These are phyloP conservation scores for Cheilinus undulatus DNA, from an alignment of 2,113 vertebrate species.

Conservation along the genomic window DNA sequence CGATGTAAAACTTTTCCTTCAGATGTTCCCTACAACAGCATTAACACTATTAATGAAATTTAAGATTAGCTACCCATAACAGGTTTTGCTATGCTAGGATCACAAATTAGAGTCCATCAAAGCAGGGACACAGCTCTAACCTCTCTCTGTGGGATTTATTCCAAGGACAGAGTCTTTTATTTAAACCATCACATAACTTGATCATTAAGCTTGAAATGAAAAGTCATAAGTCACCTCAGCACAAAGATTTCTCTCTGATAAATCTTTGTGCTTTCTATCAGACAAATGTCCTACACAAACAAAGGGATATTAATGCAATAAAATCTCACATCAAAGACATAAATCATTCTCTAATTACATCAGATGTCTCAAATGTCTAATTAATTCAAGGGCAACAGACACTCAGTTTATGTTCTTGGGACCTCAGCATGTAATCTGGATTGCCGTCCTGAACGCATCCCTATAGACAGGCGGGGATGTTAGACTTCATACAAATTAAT, in stretches of 20 bases:
- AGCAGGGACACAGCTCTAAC: constrained; percentile 18
- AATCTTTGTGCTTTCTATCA: constrained; percentile 2
- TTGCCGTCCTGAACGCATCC: no score
- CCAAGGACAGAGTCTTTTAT: constrained; percentile 28
- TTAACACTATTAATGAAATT: not conserved
- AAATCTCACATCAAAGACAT: not conserved
- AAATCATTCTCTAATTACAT: constrained; percentile 11
- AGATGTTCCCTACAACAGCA: constrained; percentile 20
- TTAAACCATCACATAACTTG: constrained; percentile 7
- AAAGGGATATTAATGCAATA: not conserved
- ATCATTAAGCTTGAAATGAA: constrained; percentile 8
- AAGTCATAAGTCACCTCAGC: constrained; percentile 30
- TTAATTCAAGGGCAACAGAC: constrained; percentile 20
- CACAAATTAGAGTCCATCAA: constrained; percentile 30
- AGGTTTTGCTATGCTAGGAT: not conserved
- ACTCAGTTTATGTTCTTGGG: not conserved
- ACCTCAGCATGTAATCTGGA: not conserved
- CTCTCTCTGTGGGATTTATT: constrained; percentile 16
- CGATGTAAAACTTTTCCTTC: constrained; percentile 10
- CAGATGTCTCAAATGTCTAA: constrained; percentile 7
- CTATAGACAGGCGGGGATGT: no score
- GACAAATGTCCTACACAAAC: constrained; percentile 18
- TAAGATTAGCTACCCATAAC: constrained; percentile 18
- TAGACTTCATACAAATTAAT: no score
- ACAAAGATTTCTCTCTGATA: not conserved